Base-by-base conservation (phyloP, 2,113 vertebrate species). In the Pavo muticus region DNA sequence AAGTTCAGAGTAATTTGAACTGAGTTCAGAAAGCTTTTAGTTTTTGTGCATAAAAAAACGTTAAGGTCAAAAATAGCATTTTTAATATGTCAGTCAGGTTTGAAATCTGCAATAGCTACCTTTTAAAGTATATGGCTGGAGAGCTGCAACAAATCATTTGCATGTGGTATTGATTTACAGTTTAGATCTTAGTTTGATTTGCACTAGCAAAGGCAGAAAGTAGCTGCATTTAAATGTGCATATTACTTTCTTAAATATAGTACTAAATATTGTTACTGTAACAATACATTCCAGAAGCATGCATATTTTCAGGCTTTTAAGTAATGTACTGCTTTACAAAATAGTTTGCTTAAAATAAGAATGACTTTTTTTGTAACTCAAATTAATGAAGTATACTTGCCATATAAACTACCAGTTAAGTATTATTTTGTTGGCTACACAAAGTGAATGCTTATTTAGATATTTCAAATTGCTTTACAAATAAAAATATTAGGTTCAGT, bases 171-270 rank as follows among this genome's bases (percentile, higher is more conserved):
- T 65, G 84, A 95, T 97, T 97, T 95, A 95, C 64, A 88, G 84
- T 89, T 89, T 83, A 15, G 24, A 80, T 91, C 75, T 45, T 83
- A 73, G 48, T 64, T 92, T 88, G 57, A 93, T 95, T 83, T 56
- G 25, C 87, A 67, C 54, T 83, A 92, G 44, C 30, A 91, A 30
- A 90, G 47, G 57, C 69, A 56, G 48, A 35, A 89, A 90, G 54
- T 59, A 82, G 57, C 90, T 94, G 81, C 85, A 96, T 93, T 94
- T 96, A 97, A 94, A 96, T 92, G 81, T 79, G 56, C 42, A 20
- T 93, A 71, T 93, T 97, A 84, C 32, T 87, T 64, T 47, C 39
- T 17, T 75, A 82, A 39, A 32, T n/a, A 27, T 19, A 21, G 11
- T 76, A 82, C 56, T 83, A 85, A 84, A 77, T 73, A 44, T 48